Percentiles rank a stretch among this genome's conserved stretches.
These are phyloP conservation scores for Cephus nigrinus DNA, from an alignment of 2,888 invertebrate species.

Conservation along the genomic window DNA sequence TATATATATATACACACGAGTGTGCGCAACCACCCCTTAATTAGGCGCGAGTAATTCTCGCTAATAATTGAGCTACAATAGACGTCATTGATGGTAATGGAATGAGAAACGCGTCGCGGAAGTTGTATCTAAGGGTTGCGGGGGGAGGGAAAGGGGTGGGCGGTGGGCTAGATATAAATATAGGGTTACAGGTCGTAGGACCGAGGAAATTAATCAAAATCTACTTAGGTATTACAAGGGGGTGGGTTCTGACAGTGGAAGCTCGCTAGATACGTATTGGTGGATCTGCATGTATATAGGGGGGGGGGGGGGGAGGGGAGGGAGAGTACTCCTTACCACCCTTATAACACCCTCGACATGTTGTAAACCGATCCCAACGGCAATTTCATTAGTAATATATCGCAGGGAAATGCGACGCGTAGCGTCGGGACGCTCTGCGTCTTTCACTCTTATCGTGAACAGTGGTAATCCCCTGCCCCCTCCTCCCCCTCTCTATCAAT, in stretches of 20 bases:
- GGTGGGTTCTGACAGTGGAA: not conserved
- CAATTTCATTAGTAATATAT: constrained; percentile 5
- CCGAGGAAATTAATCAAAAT: constrained; percentile 16
- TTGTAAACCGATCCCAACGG: constrained; percentile 3
- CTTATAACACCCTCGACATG: not conserved
- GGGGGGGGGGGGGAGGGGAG: no score
- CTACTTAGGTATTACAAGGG: constrained; percentile 2
- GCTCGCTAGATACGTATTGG: not conserved
- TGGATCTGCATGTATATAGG: not conserved
- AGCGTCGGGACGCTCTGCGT: not conserved
- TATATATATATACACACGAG: not conserved
- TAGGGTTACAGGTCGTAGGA: not conserved
- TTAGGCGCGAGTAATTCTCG: not conserved
- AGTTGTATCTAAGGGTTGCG: not conserved
- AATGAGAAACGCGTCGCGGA: not conserved
- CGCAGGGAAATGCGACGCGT: not conserved
- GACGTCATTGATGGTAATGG: not conserved
- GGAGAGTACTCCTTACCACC: not conserved
- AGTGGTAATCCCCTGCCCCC: not conserved
- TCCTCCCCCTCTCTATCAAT: not conserved
- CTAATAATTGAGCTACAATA: not conserved
- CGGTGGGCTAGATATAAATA: not conserved
- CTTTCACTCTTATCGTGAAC: not conserved
- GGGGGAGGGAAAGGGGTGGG: not conserved
- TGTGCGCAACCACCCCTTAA: not conserved